phyloP scores from a whole-genome alignment of 2,888 invertebrate genomes.

The Drosophila setosimentum region DNA sequence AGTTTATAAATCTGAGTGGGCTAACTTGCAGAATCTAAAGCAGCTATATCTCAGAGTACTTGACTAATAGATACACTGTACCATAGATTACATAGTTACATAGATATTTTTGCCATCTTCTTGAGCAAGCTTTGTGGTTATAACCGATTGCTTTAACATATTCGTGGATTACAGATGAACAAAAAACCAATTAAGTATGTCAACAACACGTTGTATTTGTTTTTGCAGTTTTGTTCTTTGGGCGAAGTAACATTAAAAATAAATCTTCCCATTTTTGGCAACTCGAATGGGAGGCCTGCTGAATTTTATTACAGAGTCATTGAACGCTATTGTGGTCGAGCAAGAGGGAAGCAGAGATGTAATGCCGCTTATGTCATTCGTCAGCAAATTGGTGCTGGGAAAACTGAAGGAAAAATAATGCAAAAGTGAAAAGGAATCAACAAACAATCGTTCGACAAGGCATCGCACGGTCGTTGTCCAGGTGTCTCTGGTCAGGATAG shows the following conservation, averaged over 20 bases:
- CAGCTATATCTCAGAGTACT: background rate
- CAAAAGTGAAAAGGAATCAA: slow-evolving; percentile 39
- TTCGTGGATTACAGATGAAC: background rate
- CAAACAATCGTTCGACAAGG: slow-evolving; percentile 25
- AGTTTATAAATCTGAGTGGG: background rate
- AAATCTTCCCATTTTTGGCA: background rate
- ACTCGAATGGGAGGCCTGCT: background rate
- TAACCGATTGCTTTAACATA: background rate
- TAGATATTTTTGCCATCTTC: background rate
- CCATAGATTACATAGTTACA: too few relatives aligned
- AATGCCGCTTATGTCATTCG: background rate
- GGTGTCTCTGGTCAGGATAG: slow-evolving; percentile 1
- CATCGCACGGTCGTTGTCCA: slow-evolving; percentile 11
- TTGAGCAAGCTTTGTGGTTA: background rate
- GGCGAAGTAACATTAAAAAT: background rate
- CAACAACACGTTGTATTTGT: background rate
- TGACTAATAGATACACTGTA: background rate
- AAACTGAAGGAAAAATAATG: slow-evolving; percentile 26
- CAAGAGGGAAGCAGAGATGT: background rate
- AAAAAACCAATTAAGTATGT: background rate
- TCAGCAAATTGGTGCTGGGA: slow-evolving; percentile 54
- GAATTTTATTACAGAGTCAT: background rate
- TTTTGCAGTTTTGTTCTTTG: background rate
- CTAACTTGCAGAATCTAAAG: background rate
- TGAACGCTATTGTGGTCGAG: background rate